Conservation (phyloP, 2,113 vertebrate genomes). For the Regulus satrapa region DNA sequence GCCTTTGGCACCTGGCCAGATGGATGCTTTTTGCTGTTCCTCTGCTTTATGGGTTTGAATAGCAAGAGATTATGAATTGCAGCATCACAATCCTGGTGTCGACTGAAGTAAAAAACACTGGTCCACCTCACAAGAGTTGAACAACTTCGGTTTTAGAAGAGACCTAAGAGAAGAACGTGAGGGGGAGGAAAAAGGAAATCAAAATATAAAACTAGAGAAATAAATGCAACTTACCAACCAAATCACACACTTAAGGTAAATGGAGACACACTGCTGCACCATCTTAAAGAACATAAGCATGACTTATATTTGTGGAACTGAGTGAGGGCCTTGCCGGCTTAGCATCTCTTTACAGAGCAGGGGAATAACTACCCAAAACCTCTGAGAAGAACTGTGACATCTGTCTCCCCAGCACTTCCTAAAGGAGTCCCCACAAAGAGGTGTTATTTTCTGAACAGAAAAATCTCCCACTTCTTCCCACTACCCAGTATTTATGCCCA, state of each 20-base stretch:
- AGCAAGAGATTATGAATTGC: background rate
- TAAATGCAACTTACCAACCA: background rate
- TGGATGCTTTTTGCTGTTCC: background rate
- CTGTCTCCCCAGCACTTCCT: background rate
- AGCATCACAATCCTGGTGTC: background rate
- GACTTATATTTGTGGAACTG: background rate
- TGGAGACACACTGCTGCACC: background rate
- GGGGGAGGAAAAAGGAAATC: background rate
- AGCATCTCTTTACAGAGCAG: background rate
- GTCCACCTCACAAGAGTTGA: background rate
- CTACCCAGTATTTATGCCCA: background rate
- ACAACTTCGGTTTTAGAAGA: background rate
- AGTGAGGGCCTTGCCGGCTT: background rate
- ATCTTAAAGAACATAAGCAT: background rate
- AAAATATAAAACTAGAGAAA: background rate
- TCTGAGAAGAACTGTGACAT: background rate
- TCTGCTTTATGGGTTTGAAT: background rate
- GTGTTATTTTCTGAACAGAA: background rate
- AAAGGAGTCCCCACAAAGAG: background rate
- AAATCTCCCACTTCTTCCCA: background rate
- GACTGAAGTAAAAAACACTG: background rate
- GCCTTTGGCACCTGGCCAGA: slow-evolving; percentile 15
- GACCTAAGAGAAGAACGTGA: background rate
- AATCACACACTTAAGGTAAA: background rate
- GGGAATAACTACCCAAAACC: background rate